Conservation (phyloP, 2,888 invertebrate species). For the Deroplatys truncata region DNA sequence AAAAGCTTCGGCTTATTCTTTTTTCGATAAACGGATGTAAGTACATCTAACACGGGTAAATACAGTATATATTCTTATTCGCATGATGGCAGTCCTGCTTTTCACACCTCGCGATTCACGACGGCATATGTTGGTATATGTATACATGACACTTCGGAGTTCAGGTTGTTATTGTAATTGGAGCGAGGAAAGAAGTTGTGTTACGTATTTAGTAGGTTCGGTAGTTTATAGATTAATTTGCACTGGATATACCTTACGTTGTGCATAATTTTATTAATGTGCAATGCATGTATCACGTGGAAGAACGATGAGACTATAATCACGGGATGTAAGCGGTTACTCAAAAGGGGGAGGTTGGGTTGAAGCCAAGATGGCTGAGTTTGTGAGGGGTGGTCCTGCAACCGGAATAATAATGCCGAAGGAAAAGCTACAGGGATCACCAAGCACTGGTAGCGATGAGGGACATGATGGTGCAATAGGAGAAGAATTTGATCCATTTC, state of each 20-base stretch:
- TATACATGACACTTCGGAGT: background rate
- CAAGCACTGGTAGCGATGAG: conserved; percentile 83
- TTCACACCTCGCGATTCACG: background rate
- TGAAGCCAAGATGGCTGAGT: conserved; percentile 46
- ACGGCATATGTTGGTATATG: background rate
- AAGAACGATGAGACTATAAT: background rate
- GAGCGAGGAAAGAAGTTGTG: background rate
- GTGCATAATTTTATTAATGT: background rate
- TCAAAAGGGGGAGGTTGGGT: background rate
- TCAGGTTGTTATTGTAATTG: background rate
- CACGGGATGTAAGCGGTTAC: background rate
- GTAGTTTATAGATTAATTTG: background rate
- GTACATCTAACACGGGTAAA: background rate
- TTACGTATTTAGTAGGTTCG: background rate
- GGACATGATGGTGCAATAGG: conserved; percentile 52
- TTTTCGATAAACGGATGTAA: no score
- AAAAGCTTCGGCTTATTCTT: no score
- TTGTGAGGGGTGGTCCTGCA: conserved; percentile 49
- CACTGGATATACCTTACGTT: background rate
- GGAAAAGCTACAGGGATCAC: conserved; percentile 59
- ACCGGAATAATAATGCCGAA: conserved; percentile 45
- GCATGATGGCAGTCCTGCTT: background rate
- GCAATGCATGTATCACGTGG: background rate
- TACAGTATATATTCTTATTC: background rate
- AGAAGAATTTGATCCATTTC: conserved; percentile 57